phyloP scores from a whole-genome alignment of 2,888 invertebrate genomes.

The Temnothorax ravouxi region DNA sequence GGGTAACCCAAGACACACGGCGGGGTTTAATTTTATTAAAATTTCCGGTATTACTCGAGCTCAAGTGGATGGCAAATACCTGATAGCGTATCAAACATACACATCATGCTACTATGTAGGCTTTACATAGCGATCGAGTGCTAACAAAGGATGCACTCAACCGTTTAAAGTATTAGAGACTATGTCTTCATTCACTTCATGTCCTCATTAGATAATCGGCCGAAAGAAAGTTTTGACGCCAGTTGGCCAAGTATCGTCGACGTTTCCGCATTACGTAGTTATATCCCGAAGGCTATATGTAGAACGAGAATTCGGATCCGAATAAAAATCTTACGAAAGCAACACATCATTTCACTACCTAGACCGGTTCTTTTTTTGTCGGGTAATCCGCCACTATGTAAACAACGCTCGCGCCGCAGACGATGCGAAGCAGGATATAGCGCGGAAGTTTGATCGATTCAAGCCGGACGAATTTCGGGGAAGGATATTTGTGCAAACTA shows the following conservation, averaged over 20 bases:
- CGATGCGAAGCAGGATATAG: slow-evolving; percentile 8
- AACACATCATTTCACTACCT: not conserved
- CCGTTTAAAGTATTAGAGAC: not conserved
- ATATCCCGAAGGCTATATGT: not conserved
- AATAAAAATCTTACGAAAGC: slow-evolving; percentile 14
- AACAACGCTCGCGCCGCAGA: slow-evolving; percentile 22
- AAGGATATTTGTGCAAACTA: slow-evolving; percentile 39
- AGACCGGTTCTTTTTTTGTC: no score
- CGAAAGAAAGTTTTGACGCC: not conserved
- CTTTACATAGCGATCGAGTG: not conserved
- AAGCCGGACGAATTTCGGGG: slow-evolving; percentile 33
- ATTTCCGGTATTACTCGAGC: slow-evolving; percentile 12
- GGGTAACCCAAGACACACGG: not conserved
- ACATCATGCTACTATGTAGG: no score
- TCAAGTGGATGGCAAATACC: slow-evolving; percentile 21
- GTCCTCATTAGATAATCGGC: not conserved
- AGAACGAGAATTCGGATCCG: not conserved
- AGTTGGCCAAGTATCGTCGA: not conserved
- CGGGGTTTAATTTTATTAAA: slow-evolving; percentile 45
- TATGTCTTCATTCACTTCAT: not conserved
- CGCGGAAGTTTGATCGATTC: slow-evolving; percentile 55
- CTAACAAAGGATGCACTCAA: not conserved
- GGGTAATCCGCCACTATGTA: slow-evolving; percentile 1
- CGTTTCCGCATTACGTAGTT: not conserved
- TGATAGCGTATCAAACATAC: not conserved